Evolutionary conservation across 2,797 vertebrate genomes (phyloP).

Genomic region (Pitangus sulphuratus): DNA sequence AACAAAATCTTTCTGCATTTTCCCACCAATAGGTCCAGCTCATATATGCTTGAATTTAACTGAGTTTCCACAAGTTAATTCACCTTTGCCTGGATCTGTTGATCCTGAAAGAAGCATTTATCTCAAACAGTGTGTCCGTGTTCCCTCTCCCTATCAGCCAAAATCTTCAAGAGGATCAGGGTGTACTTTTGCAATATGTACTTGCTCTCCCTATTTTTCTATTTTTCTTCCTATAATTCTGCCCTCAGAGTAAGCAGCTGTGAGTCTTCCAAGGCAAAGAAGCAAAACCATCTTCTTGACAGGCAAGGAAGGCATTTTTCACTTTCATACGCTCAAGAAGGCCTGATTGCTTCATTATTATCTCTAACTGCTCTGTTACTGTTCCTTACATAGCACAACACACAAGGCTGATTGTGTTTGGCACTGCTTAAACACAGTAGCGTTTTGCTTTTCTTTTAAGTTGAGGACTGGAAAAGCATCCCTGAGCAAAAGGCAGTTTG

Average conservation of each 20-base stretch:
- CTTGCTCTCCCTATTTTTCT: neutral
- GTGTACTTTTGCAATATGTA: neutral
- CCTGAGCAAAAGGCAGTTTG: neutral
- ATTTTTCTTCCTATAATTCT: neutral
- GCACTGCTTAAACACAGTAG: neutral
- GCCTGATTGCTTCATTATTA: neutral
- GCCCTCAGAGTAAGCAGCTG: neutral
- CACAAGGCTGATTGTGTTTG: neutral
- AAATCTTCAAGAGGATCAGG: neutral
- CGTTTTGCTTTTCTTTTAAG: neutral
- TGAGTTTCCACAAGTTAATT: neutral
- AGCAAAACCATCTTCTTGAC: neutral
- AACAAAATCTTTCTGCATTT: neutral
- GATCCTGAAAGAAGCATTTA: neutral
- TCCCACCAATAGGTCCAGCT: neutral
- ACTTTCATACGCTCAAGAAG: neutral
- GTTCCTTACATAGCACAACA: neutral
- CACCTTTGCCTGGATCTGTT: neutral
- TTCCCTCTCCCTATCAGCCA: neutral
- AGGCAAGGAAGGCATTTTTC: neutral
- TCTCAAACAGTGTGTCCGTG: fast-evolving
- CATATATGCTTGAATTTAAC: neutral
- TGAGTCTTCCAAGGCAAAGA: neutral
- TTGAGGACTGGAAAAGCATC: neutral
- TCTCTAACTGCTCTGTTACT: neutral